Evolutionary conservation across 2,113 vertebrate genomes (phyloP).

Genomic region (Callionymus lyra): DNA sequence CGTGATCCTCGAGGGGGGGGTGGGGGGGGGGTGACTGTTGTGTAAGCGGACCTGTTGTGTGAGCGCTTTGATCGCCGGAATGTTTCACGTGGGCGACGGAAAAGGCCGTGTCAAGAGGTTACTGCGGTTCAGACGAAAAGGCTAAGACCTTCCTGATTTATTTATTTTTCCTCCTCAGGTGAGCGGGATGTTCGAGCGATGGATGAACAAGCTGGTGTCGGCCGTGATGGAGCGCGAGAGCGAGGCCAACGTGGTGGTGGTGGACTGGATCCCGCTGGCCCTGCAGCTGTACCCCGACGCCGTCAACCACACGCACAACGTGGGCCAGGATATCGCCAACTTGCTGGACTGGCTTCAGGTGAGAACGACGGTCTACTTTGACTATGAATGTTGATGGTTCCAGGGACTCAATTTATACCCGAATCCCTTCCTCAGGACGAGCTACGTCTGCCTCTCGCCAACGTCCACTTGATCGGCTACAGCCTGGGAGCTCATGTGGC

Average conservation of each 20-base stretch:
- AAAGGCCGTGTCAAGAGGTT: conserved; percentile 4
- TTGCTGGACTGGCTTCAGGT: conserved; percentile 86
- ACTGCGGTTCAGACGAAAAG: not conserved
- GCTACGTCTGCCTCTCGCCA: conserved; percentile 64
- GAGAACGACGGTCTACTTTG: not conserved
- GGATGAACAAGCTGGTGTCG: conserved; percentile 77
- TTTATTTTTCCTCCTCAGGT: conserved; percentile 60
- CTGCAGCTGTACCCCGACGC: conserved; percentile 84
- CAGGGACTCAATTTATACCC: conserved; percentile 18
- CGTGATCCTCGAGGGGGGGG: too few relatives aligned
- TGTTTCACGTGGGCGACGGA: conserved; percentile 6
- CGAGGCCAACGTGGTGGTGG: conserved; percentile 80
- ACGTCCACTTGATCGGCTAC: conserved; percentile 90
- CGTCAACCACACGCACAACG: conserved; percentile 73
- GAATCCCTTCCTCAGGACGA: conserved; percentile 66
- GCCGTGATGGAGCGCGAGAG: conserved; percentile 77
- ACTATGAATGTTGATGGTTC: conserved; percentile 2
- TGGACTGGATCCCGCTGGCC: conserved; percentile 82
- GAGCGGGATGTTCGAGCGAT: conserved; percentile 81
- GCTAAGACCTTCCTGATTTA: conserved; percentile 1
- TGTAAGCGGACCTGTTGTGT: not conserved
- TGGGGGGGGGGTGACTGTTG: too few relatives aligned
- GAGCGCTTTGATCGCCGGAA: not conserved
- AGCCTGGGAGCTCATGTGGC: conserved; percentile 92
- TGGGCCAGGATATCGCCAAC: conserved; percentile 71